These are phyloP conservation scores for Papilio gigon DNA, from an alignment of 2,888 invertebrate species.

Conservation along the genomic window DNA sequence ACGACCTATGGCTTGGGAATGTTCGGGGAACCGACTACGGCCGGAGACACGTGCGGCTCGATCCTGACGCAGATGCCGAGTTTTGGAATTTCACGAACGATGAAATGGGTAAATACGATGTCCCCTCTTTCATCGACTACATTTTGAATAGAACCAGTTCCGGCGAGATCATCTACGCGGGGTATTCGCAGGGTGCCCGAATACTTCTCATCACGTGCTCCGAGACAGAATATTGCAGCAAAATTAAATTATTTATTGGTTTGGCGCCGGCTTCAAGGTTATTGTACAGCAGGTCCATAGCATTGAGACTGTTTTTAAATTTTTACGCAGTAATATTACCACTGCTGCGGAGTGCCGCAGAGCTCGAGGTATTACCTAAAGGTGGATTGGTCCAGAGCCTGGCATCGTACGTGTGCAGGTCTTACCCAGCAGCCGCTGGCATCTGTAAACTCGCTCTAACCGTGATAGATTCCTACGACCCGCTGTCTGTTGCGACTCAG, in stretches of 20 bases:
- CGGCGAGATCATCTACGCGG: slow-evolving; percentile 77
- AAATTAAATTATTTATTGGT: slow-evolving; percentile 82
- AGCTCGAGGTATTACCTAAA: slow-evolving; percentile 60
- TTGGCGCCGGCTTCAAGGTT: slow-evolving; percentile 84
- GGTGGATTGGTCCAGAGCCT: slow-evolving; percentile 60
- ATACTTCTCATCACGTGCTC: slow-evolving; percentile 85
- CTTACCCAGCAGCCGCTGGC: slow-evolving; percentile 49
- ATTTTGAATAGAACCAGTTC: slow-evolving; percentile 57
- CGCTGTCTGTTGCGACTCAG: slow-evolving; percentile 58
- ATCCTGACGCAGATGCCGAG: slow-evolving; percentile 57
- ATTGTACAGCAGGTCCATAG: slow-evolving; percentile 64
- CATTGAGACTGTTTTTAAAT: slow-evolving; percentile 48
- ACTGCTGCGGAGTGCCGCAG: slow-evolving; percentile 48
- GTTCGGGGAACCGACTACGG: slow-evolving; percentile 74
- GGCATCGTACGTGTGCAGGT: slow-evolving; percentile 58
- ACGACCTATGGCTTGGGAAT: slow-evolving; percentile 61
- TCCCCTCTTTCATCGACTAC: slow-evolving; percentile 84
- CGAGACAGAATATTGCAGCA: slow-evolving; percentile 84
- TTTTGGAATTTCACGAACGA: slow-evolving; percentile 84
- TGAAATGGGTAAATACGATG: slow-evolving; percentile 88
- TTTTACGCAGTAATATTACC: slow-evolving; percentile 49
- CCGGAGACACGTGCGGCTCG: slow-evolving; percentile 72
- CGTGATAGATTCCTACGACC: slow-evolving; percentile 57
- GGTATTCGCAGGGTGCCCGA: slow-evolving; percentile 89
- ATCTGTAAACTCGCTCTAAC: slow-evolving; percentile 53